These are phyloP conservation scores for Otis tarda DNA, from an alignment of 2,113 vertebrate genomes.

Conservation along the genomic window DNA sequence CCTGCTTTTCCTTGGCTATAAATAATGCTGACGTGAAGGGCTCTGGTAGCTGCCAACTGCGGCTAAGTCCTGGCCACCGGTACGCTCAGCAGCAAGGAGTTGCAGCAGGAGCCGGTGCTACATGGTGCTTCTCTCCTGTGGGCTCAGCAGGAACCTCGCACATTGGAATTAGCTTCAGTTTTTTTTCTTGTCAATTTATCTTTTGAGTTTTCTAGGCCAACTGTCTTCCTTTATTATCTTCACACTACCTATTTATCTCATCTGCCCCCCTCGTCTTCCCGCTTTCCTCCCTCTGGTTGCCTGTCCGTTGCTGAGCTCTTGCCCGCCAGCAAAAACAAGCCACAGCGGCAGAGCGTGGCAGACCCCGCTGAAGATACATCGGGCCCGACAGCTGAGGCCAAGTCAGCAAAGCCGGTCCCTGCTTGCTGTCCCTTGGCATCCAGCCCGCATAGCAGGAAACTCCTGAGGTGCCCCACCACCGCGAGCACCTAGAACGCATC, in stretches of 20 bases:
- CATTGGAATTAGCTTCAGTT: not conserved
- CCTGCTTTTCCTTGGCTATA: not conserved
- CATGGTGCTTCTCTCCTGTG: not conserved
- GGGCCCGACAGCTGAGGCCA: not conserved
- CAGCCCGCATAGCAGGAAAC: not conserved
- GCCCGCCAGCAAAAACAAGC: slow-evolving; percentile 34
- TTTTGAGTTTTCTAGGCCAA: slow-evolving; percentile 63
- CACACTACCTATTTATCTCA: slow-evolving; percentile 1
- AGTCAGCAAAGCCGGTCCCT: not conserved
- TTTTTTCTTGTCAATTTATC: not conserved
- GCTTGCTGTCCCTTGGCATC: not conserved
- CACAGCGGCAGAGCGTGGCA: not conserved
- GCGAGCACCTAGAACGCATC: fast-evolving
- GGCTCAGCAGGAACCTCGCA: not conserved
- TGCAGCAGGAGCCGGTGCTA: not conserved
- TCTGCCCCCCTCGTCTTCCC: not conserved
- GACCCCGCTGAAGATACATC: not conserved
- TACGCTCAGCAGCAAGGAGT: fast-evolving
- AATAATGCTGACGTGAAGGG: not conserved
- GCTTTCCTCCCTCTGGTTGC: not conserved
- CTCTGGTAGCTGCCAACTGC: not conserved
- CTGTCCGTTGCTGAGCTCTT: not conserved
- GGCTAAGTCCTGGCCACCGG: not conserved
- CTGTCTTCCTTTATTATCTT: slow-evolving; percentile 61
- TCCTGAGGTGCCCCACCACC: fast-evolving